Conservation (phyloP, 2,888 invertebrate species). For the Kryphioiulus occultus region DNA sequence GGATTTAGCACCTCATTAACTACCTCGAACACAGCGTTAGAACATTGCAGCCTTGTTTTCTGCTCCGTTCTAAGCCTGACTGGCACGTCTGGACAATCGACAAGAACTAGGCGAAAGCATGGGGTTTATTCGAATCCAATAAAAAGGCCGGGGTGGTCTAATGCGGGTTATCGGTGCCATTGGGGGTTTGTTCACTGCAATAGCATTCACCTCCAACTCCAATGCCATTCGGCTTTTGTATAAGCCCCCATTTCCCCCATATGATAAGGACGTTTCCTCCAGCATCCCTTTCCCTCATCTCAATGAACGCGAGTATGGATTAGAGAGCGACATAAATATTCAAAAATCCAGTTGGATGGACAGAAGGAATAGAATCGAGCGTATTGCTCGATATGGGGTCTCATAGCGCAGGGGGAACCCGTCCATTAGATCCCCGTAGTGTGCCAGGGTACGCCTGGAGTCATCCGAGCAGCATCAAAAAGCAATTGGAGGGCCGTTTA, state of each 20-base stretch:
- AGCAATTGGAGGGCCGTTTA: constrained; percentile 19
- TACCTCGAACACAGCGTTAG: no score
- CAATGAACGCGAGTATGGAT: neutral
- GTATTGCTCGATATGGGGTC: neutral
- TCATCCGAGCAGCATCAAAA: constrained; percentile 31
- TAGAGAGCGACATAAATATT: constrained; percentile 7
- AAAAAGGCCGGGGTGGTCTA: constrained; percentile 13
- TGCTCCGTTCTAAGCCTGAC: neutral
- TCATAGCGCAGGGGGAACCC: neutral
- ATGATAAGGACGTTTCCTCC: constrained; percentile 14
- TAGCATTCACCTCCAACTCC: neutral
- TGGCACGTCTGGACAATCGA: neutral
- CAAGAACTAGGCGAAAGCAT: neutral
- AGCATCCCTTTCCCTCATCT: constrained; percentile 26
- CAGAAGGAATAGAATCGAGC: neutral
- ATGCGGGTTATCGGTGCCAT: constrained; percentile 1
- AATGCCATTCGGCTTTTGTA: neutral
- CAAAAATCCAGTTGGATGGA: constrained; percentile 35
- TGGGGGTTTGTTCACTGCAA: neutral
- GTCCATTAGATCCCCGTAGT: constrained; percentile 16
- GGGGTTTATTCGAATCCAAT: constrained; percentile 2
- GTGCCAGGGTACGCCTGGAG: neutral
- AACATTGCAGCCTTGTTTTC: no score
- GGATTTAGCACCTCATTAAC: no score
- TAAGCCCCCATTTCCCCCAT: neutral